These are phyloP conservation scores for Rhamphomyia laevipes DNA, from an alignment of 2,888 invertebrate species.

Conservation along the genomic window DNA sequence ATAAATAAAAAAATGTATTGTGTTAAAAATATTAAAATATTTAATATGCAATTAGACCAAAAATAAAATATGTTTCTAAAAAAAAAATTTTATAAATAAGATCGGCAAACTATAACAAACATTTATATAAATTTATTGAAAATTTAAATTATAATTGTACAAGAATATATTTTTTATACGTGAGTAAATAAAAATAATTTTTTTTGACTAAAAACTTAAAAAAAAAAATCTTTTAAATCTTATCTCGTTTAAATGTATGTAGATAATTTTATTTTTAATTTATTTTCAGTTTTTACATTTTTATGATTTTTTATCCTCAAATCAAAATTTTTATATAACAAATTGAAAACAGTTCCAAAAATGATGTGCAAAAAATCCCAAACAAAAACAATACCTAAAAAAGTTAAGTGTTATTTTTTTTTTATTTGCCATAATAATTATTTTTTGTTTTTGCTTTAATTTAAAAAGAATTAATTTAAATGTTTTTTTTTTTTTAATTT, in stretches of 20 bases:
- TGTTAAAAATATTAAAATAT: no score
- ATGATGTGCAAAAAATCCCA: not conserved
- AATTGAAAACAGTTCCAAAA: not conserved
- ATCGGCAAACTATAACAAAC: no score
- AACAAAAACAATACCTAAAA: not conserved
- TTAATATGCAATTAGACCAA: constrained; percentile 3
- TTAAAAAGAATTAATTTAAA: not conserved
- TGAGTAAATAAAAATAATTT: no score
- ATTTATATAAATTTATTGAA: no score
- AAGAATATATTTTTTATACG: no score
- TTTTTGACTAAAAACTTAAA: no score
- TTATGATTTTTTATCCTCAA: not conserved
- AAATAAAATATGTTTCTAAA: constrained; percentile 11
- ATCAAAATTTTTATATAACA: not conserved
- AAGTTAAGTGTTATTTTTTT: not conserved
- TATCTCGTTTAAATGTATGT: no score
- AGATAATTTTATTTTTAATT: no score
- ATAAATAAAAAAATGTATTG: no score
- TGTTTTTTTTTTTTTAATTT: not conserved
- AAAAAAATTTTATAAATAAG: constrained; percentile 1
- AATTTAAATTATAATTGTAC: no score
- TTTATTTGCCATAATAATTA: not conserved
- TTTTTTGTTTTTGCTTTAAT: not conserved
- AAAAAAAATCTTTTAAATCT: no score
- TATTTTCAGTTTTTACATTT: no score